These are phyloP conservation scores for Spilarctia lutea DNA, from an alignment of 2,888 invertebrate genomes.

Conservation along the genomic window DNA sequence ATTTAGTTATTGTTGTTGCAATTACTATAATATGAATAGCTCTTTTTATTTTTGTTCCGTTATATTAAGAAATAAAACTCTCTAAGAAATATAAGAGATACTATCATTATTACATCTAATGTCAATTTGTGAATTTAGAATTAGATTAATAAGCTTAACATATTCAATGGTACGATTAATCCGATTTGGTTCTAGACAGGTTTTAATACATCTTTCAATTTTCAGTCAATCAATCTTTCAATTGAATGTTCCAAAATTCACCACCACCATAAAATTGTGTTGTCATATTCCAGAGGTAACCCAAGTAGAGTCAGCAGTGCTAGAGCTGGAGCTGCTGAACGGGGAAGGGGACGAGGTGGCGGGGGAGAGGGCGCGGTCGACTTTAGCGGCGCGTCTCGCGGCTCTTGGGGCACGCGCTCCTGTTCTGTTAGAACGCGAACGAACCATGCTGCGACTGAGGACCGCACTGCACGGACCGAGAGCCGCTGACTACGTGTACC, in stretches of 20 bases:
- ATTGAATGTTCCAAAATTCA: too few species aligned
- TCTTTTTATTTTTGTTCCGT: too few species aligned
- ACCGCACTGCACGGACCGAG: conserved; percentile 90
- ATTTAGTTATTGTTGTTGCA: background rate
- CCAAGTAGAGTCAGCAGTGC: conserved; percentile 91
- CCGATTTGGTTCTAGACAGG: too few species aligned
- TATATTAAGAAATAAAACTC: too few species aligned
- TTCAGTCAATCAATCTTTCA: too few species aligned
- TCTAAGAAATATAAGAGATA: background rate
- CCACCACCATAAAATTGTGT: background rate
- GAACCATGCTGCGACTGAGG: conserved; percentile 81
- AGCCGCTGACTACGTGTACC: conserved; percentile 92
- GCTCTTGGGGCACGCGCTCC: conserved; percentile 72
- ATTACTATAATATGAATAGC: too few species aligned
- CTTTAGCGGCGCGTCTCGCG: conserved; percentile 67
- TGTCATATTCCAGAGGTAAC: conserved; percentile 85
- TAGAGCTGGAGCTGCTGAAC: conserved; percentile 91
- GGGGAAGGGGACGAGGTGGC: conserved; percentile 76
- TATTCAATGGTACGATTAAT: too few species aligned
- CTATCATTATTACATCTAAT: too few species aligned
- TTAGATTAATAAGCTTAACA: too few species aligned
- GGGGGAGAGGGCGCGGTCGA: conserved; percentile 83
- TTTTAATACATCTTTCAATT: too few species aligned
- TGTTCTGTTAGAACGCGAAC: conserved; percentile 74
- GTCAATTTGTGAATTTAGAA: too few species aligned